These are phyloP conservation scores for Caenorhabditis inopinata DNA, from an alignment of 1,140 invertebrate genomes.

Conservation along the genomic window DNA sequence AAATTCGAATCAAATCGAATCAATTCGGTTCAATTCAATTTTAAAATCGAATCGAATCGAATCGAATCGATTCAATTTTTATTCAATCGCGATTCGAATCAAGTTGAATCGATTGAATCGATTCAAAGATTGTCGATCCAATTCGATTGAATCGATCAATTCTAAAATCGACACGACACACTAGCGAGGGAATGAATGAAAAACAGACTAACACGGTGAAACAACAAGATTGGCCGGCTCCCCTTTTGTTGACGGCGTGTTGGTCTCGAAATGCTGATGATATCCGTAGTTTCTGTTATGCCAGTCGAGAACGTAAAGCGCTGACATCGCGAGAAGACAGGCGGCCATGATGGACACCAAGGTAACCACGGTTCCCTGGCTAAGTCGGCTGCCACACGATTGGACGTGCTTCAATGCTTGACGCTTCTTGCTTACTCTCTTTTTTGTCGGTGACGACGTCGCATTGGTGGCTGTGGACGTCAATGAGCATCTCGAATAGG, in stretches of 20 bases:
- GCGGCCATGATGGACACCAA: slow-evolving; percentile 50
- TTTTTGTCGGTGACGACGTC: background rate
- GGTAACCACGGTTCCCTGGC: slow-evolving; percentile 49
- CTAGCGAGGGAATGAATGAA: no score
- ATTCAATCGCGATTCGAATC: no score
- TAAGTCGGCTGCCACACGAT: slow-evolving; percentile 42
- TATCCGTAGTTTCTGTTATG: slow-evolving; percentile 62
- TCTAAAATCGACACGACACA: no score
- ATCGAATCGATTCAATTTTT: no score
- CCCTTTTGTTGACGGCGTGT: background rate
- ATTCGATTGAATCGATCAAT: no score
- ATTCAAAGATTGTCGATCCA: no score
- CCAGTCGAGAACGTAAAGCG: slow-evolving; percentile 63
- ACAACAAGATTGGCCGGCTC: background rate
- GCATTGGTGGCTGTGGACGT: slow-evolving; percentile 35
- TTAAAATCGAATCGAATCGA: no score
- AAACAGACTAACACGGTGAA: background rate
- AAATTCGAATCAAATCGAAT: no score
- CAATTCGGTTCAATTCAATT: no score
- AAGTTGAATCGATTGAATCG: no score
- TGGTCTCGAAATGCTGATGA: slow-evolving; percentile 12
- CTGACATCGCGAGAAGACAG: slow-evolving; percentile 57
- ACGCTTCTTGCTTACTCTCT: background rate
- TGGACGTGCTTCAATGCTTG: background rate
- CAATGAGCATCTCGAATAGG: slow-evolving; percentile 42